These are phyloP conservation scores for Macquaria australasica DNA, from an alignment of 2,113 vertebrate genomes.

Conservation along the genomic window DNA sequence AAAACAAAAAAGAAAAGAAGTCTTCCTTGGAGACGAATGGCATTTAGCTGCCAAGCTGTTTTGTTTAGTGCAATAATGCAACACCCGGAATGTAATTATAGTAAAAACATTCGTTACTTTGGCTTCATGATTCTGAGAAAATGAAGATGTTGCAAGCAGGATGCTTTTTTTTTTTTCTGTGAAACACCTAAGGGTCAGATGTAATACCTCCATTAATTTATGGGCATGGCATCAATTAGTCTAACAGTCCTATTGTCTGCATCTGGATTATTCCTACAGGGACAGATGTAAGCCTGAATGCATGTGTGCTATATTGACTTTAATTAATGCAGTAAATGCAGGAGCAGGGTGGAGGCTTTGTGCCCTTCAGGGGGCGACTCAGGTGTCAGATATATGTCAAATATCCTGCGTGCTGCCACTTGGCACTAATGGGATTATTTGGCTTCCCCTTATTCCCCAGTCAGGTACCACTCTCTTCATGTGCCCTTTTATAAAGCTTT, in stretches of 20 bases:
- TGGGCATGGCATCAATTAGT: slow-evolving; percentile 67
- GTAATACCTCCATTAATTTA: slow-evolving; percentile 63
- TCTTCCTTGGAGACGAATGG: slow-evolving; percentile 48
- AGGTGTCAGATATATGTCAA: slow-evolving; percentile 23
- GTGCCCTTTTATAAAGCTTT: neutral
- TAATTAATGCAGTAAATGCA: slow-evolving; percentile 25
- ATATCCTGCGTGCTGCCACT: slow-evolving; percentile 21
- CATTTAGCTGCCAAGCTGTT: slow-evolving; percentile 52
- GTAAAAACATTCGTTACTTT: slow-evolving; percentile 61
- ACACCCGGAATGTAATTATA: slow-evolving; percentile 58
- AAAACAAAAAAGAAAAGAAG: neutral
- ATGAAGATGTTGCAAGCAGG: slow-evolving; percentile 59
- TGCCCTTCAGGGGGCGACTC: slow-evolving; percentile 5
- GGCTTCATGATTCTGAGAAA: slow-evolving; percentile 49
- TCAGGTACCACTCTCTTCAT: slow-evolving; percentile 13
- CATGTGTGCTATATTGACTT: slow-evolving; percentile 31
- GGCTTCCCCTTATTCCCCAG: slow-evolving; percentile 9
- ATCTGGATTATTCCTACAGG: slow-evolving; percentile 64
- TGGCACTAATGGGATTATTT: slow-evolving; percentile 55
- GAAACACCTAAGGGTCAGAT: slow-evolving; percentile 66
- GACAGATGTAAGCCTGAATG: slow-evolving; percentile 43
- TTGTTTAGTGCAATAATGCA: slow-evolving; percentile 49
- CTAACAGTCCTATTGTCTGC: slow-evolving; percentile 65
- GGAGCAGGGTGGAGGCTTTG: neutral
- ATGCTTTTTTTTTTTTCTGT: slow-evolving; percentile 34